phyloP scores from a whole-genome alignment of 2,113 vertebrate species.

The Sitta europaea region DNA sequence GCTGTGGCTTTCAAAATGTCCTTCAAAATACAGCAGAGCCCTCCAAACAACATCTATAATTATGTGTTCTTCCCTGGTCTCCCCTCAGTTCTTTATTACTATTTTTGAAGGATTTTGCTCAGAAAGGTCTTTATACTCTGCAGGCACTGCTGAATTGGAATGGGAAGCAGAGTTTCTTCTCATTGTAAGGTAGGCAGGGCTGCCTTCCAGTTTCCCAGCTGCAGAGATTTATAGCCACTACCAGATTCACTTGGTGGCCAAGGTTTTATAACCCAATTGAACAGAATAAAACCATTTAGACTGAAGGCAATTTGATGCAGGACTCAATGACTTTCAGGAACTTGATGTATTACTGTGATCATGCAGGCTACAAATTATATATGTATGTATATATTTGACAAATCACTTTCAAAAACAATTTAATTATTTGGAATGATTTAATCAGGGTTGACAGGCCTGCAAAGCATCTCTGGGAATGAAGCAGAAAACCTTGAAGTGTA shows the following conservation, averaged over 20 bases:
- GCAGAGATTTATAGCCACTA: constrained; percentile 60
- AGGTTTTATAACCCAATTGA: constrained; percentile 57
- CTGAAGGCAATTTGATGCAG: constrained; percentile 39
- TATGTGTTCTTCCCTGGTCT: background rate
- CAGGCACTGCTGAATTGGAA: constrained; percentile 41
- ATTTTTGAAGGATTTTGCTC: constrained; percentile 50
- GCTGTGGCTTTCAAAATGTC: background rate
- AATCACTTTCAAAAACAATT: background rate
- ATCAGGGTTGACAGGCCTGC: constrained; percentile 23
- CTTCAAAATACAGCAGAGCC: background rate
- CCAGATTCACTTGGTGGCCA: constrained; percentile 59
- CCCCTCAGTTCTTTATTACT: background rate
- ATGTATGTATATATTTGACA: background rate
- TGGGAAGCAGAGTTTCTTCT: constrained; percentile 45
- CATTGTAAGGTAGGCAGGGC: constrained; percentile 61
- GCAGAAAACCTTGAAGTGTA: background rate
- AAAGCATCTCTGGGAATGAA: constrained; percentile 32
- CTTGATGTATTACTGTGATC: constrained; percentile 15
- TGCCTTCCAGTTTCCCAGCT: constrained; percentile 62
- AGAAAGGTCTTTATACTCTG: constrained; percentile 48
- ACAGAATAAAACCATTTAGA: constrained; percentile 42
- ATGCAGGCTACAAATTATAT: background rate
- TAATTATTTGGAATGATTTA: constrained; percentile 42
- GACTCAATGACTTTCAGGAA: constrained; percentile 15
- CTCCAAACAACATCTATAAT: constrained; percentile 1